Base-by-base conservation (phyloP, 1,140 invertebrate genomes). In the Monomorium pharaonis region DNA sequence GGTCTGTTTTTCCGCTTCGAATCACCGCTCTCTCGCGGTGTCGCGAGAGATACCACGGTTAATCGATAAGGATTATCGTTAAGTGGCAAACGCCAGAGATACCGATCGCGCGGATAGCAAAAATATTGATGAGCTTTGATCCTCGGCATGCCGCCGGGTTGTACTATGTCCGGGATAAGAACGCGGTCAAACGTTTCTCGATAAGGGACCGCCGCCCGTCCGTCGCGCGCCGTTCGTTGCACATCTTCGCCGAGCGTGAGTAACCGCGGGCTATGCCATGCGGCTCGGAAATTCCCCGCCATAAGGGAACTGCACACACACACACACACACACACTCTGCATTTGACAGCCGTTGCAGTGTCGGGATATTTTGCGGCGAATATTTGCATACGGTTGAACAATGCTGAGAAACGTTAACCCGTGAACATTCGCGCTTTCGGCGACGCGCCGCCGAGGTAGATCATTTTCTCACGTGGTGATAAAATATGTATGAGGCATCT, bases 201-300 rank as follows among this genome's bases (percentile, higher is more conserved):
- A 83, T 74, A 74, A 83, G 42, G 78, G 37, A 74, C 37, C 51
- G 65, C 51, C 16, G 47, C n/a, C 14, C n/a, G 42, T 42, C 42
- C n/a, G 30, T 81, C 2, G 56, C 37, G 33, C 18, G 47, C n/a
- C n/a, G n/a, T n/a, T n/a, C 30, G 14, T 58, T 76, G 54, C 54
- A 54, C 12, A 42, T 83, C 70, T 76, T 75, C 37, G 27, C 49
- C 49, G 49, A 81, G 24, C 77, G 77, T 81, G 77, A 70, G 24
- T 72, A 81, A 81, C 65, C 78, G 78, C 78, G 65, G 72, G 78
- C 78, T 81, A 72, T 78, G 74, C 51, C 72, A 67, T 47, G 58
- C 9, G 58, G n/a, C 14, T 75, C 21, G 58, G 72, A 76, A 47
- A 67, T 44, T 62, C 54, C 63, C 60, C 44, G 44, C 44, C 16